Base-by-base conservation (phyloP, 2,888 invertebrate species). In the Drosophila falleni region DNA sequence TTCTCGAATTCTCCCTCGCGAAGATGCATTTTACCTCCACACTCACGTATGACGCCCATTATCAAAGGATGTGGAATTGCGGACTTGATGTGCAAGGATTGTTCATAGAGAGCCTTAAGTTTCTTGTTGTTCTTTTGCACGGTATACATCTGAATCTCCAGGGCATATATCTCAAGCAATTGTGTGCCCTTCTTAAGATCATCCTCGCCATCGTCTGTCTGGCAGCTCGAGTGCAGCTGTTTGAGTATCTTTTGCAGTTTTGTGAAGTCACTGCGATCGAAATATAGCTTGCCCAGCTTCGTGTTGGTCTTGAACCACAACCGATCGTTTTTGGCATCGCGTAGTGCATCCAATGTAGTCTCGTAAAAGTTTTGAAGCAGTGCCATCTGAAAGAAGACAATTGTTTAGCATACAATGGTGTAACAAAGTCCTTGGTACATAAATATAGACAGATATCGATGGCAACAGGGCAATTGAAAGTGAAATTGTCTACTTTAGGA, bases 281-380 rank as follows among this genome's bases (percentile, higher is more conserved):
- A 99, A 93, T 99, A 99, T 26, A 99, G 94, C 93, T 99, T 99
- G 50, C 99, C 99, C 81, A 99, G 93, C 94, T 99, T 99, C 0
- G 99, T 99, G 92, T 99, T 99, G 0, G 99, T 99, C 93, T 99
- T 99, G 92, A 99, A 99, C 99, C 99, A 99, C 61, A 99, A 93
- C 73, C 99, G 94, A 93, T 99, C 99, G 93, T 99, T 99, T 93
- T 99, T 99, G 1, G 99, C 99, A 94, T 99, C 99, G 92, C 98
- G 98, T 62, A 98, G 93, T 9, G 98, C 98, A 91, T 98, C 98
- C 88, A 98, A 93, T 0, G 98, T 98, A 1, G 98, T 99, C 93
- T 99, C 98, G 93, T 99, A 99, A 93, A 99, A 99, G 91, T 99
- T 97, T 94, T 99, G 99, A 41, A 99, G 93, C 31, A 99, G 93